Evolutionary conservation across 1,140 invertebrate genomes (phyloP).

Genomic region (Drosophila suzukii): DNA sequence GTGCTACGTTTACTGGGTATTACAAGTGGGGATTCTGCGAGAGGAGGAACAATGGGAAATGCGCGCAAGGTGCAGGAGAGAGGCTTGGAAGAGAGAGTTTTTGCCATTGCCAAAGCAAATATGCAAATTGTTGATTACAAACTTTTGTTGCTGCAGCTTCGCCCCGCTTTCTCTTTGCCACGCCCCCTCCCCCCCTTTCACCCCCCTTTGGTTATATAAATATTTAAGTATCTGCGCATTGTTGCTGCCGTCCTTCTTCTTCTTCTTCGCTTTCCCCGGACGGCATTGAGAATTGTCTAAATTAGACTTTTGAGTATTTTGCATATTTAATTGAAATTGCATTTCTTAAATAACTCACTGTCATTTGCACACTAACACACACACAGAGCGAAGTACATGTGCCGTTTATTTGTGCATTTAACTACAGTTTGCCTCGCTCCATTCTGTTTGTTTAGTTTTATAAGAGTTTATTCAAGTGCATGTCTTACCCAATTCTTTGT

Average conservation of each 20-base stretch:
- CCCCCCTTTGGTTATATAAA: slow-evolving; percentile 63
- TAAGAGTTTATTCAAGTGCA: slow-evolving; percentile 81
- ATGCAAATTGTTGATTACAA: slow-evolving; percentile 84
- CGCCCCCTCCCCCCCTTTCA: not conserved
- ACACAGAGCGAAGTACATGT: slow-evolving; percentile 27
- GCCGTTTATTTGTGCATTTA: slow-evolving; percentile 72
- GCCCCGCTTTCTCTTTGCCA: not conserved
- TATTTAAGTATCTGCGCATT: slow-evolving; percentile 80
- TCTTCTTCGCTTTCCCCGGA: not conserved
- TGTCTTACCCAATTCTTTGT: slow-evolving; percentile 74
- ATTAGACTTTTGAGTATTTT: slow-evolving; percentile 83
- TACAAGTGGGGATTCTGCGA: slow-evolving; percentile 41
- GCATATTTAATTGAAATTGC: slow-evolving; percentile 83
- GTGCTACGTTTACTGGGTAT: slow-evolving; percentile 2
- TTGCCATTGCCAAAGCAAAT: slow-evolving; percentile 79
- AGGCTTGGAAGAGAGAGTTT: slow-evolving; percentile 47
- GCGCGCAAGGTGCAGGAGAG: slow-evolving; percentile 71
- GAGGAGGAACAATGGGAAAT: slow-evolving; percentile 45
- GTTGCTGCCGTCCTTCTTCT: slow-evolving; percentile 45
- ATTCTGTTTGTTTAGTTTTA: slow-evolving; percentile 73
- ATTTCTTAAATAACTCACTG: slow-evolving; percentile 83
- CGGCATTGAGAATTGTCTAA: slow-evolving; percentile 68
- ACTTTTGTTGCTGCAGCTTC: slow-evolving; percentile 62
- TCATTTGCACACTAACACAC: slow-evolving; percentile 60
- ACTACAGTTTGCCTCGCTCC: slow-evolving; percentile 45